A percentile compares a stretch with the other conserved stretches of the same genome.
Evolutionary conservation across 2,113 vertebrate species (phyloP).

Genomic region (Daboia siamensis): DNA sequence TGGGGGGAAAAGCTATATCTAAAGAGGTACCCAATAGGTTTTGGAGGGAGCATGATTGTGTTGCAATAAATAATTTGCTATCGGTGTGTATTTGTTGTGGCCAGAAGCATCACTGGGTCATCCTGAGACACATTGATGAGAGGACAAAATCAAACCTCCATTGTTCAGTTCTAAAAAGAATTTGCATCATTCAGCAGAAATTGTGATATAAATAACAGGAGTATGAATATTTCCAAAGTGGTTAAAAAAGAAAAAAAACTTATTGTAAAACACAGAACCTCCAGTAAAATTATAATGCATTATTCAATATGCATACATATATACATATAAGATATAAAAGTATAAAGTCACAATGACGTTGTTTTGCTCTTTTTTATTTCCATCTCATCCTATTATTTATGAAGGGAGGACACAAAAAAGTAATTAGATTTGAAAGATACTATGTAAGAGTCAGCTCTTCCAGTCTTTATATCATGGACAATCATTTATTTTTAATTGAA

Average conservation of each 20-base stretch:
- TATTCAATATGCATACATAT: background rate
- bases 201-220: background rate
- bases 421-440: background rate
- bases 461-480: background rate
- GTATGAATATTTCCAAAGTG: background rate
- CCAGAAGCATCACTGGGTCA: background rate
- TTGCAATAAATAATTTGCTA: background rate
- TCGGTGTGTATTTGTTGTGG: background rate
- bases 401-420: background rate
- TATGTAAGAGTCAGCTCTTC: background rate
- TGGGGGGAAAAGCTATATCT: too few relatives aligned
- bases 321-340: background rate
- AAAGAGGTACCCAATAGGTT: background rate
- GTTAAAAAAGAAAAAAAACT: background rate
- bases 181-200: background rate
- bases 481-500: background rate
- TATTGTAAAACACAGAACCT: background rate
- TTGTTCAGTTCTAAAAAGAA: background rate
- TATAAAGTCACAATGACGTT: background rate
- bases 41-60: background rate
- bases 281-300: background rate
- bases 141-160: background rate
- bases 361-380: background rate
- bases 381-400: background rate
- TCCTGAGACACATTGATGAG: background rate